These are phyloP conservation scores for Drosophila infuscata DNA, from an alignment of 2,888 invertebrate species.

Conservation along the genomic window DNA sequence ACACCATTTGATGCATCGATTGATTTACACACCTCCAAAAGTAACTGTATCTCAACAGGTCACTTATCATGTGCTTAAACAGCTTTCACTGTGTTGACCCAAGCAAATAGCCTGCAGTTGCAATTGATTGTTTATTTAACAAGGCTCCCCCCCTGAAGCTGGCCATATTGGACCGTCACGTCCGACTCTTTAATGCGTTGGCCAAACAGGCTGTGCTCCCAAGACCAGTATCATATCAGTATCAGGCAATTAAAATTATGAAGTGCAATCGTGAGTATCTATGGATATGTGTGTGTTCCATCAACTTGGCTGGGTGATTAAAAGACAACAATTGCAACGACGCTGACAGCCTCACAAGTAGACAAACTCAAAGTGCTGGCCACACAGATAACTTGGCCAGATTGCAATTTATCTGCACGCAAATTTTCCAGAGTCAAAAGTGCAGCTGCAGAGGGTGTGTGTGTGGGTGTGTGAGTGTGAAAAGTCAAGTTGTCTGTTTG, in stretches of 20 bases:
- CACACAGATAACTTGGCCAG: constrained; percentile 53
- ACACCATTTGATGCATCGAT: constrained; percentile 16
- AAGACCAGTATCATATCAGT: constrained; percentile 12
- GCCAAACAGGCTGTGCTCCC: constrained; percentile 38
- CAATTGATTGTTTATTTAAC: constrained; percentile 72
- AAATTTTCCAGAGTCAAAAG: constrained; percentile 58
- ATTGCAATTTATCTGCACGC: constrained; percentile 79
- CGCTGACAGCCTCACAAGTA: constrained; percentile 60
- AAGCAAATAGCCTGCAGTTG: constrained; percentile 73
- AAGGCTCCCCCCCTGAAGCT: constrained; percentile 22
- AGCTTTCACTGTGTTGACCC: constrained; percentile 52
- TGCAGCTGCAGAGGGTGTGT: constrained; percentile 9
- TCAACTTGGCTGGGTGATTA: constrained; percentile 64
- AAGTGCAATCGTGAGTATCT: constrained; percentile 43
- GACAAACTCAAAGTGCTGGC: constrained; percentile 31
- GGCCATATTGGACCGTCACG: constrained; percentile 34
- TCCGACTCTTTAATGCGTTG: constrained; percentile 55
- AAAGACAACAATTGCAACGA: constrained; percentile 74
- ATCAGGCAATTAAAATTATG: constrained; percentile 65
- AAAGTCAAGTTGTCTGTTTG: constrained; percentile 77
- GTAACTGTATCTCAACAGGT: constrained; percentile 61
- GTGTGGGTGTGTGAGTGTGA: constrained; percentile 52
- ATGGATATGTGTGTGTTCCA: constrained; percentile 14
- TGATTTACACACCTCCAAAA: constrained; percentile 9
- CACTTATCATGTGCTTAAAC: constrained; percentile 51